Conservation (phyloP, 2,113 vertebrate genomes). For the Bos taurus region ARS-UCD2.0 NC_037337.1:13935501-13936000, state of each 20-base stretch:
- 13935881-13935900: constrained; percentile 73
- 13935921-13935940: constrained; percentile 79
- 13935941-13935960: constrained; percentile 84
- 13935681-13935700: no score
- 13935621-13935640: neutral
- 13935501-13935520: neutral
- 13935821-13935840: neutral
- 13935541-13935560: neutral
- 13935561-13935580: neutral
- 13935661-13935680: neutral
- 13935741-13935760: fast-evolving
- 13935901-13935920: constrained; percentile 85
- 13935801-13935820: neutral
- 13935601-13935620: neutral
- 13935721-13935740: neutral
- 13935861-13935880: constrained; percentile 83
- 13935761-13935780: neutral
- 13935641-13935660: neutral
- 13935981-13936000: constrained; percentile 77
- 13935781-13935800: neutral
- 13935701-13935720: neutral
- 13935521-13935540: neutral
- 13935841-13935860: constrained; percentile 53
- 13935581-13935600: neutral
- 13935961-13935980: constrained; percentile 75